phyloP scores from a whole-genome alignment of 2,888 invertebrate genomes.

The Andricus quercusramuli region DNA sequence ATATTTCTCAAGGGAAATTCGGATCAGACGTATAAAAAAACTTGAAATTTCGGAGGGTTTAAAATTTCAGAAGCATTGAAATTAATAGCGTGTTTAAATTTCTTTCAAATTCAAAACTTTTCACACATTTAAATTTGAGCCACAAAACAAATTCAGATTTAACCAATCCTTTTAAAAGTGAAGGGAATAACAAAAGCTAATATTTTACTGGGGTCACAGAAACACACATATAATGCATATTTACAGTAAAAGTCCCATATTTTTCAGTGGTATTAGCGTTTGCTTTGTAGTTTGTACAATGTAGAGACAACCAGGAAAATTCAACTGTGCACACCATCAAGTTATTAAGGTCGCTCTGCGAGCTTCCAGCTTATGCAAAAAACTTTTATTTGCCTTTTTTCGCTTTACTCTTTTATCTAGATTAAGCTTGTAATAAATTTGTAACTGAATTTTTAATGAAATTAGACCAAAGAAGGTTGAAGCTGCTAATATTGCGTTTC shows the following conservation, averaged over 20 bases:
- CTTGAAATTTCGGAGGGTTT: not conserved
- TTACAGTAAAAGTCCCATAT: not conserved
- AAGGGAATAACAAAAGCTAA: not conserved
- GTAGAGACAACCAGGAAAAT: slow-evolving; percentile 9
- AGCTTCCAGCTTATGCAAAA: not conserved
- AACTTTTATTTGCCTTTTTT: not conserved
- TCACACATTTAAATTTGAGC: not conserved
- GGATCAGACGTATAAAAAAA: not conserved
- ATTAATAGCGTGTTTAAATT: too few species aligned
- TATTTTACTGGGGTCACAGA: not conserved
- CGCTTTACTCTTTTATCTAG: not conserved
- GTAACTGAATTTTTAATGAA: not conserved
- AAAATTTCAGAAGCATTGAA: not conserved
- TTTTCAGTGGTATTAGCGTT: slow-evolving; percentile 5
- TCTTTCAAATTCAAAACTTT: too few species aligned
- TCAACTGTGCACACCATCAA: slow-evolving; percentile 16
- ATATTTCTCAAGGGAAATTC: not conserved
- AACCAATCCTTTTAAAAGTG: not conserved
- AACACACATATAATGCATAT: not conserved
- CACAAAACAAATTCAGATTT: not conserved
- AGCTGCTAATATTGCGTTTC: not conserved
- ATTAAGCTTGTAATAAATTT: not conserved
- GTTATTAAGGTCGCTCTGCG: slow-evolving; percentile 14
- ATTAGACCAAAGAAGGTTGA: not conserved
- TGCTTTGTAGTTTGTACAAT: slow-evolving; percentile 18